Evolutionary conservation across 1,140 invertebrate species (phyloP).

Genomic region (Bombyx mandarina): DNA sequence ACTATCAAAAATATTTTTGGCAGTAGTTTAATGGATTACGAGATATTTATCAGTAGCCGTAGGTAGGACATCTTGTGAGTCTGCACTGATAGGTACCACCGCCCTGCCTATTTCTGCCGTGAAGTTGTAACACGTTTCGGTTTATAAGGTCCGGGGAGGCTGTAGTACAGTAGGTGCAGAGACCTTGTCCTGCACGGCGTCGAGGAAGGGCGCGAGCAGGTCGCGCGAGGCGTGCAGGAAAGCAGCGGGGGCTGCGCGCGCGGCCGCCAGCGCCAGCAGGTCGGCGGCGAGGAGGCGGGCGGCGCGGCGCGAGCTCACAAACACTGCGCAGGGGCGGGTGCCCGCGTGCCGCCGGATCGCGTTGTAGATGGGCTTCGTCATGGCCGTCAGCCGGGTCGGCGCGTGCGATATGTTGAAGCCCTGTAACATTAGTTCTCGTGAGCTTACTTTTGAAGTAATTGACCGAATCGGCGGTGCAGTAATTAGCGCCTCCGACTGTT

Average conservation of each 20-base stretch:
- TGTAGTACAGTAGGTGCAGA: background rate
- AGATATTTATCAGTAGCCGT: too few relatives aligned
- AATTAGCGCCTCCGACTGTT: too few relatives aligned
- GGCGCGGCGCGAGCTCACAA: slow-evolving; percentile 96
- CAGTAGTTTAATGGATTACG: too few relatives aligned
- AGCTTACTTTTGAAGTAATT: too few relatives aligned
- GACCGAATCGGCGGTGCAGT: too few relatives aligned
- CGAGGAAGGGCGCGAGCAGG: slow-evolving; percentile 89
- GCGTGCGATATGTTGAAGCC: slow-evolving; percentile 99
- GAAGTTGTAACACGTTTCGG: too few relatives aligned
- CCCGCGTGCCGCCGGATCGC: slow-evolving; percentile 90
- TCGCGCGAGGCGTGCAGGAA: slow-evolving; percentile 93
- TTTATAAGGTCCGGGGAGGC: too few relatives aligned
- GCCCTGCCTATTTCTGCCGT: too few relatives aligned
- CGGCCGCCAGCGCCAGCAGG: slow-evolving; percentile 92
- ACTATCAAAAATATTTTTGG: too few relatives aligned
- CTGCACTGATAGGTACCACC: too few relatives aligned
- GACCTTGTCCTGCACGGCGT: slow-evolving; percentile 88
- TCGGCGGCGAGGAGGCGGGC: slow-evolving; percentile 95
- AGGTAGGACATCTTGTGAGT: too few relatives aligned
- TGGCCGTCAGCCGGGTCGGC: slow-evolving; percentile 93
- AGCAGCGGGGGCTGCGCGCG: slow-evolving; percentile 85
- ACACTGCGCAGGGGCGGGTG: slow-evolving; percentile 94
- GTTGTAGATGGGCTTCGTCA: slow-evolving; percentile 98
- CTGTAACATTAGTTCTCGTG: slow-evolving; percentile 40